These are phyloP conservation scores for Cochlearius cochlearius DNA, from an alignment of 2,113 vertebrate genomes.

Conservation along the genomic window DNA sequence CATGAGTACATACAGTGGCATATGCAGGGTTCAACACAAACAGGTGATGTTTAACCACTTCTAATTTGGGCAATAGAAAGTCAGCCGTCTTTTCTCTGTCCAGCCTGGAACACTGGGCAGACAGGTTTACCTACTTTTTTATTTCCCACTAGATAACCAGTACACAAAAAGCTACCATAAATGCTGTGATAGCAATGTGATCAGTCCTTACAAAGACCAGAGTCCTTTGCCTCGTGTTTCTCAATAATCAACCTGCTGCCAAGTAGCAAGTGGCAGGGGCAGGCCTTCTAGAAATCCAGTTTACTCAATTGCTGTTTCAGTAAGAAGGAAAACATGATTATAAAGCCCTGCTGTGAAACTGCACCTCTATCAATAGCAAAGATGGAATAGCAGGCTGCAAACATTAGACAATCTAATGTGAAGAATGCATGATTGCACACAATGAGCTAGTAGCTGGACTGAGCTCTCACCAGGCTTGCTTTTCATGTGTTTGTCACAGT, in stretches of 20 bases:
- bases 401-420: neutral
- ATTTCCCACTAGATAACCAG: neutral
- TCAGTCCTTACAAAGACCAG: neutral
- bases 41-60: neutral
- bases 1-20: accelerated
- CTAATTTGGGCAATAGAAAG: neutral
- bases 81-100: neutral
- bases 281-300: neutral
- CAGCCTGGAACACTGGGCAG: neutral
- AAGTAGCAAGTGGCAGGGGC: neutral
- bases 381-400: neutral
- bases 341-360: neutral
- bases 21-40: neutral
- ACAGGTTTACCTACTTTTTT: neutral
- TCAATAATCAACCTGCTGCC: neutral
- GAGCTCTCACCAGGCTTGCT: neutral
- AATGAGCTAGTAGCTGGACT: neutral
- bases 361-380: neutral
- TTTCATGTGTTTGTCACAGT: neutral
- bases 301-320: neutral
- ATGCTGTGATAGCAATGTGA: neutral
- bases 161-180: neutral
- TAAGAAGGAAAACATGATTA: neutral
- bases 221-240: slow-evolving; percentile 19
- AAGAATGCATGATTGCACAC: neutral